These are phyloP conservation scores for Psix sp. DNA, from an alignment of 1,140 invertebrate genomes.

Conservation along the genomic window DNA sequence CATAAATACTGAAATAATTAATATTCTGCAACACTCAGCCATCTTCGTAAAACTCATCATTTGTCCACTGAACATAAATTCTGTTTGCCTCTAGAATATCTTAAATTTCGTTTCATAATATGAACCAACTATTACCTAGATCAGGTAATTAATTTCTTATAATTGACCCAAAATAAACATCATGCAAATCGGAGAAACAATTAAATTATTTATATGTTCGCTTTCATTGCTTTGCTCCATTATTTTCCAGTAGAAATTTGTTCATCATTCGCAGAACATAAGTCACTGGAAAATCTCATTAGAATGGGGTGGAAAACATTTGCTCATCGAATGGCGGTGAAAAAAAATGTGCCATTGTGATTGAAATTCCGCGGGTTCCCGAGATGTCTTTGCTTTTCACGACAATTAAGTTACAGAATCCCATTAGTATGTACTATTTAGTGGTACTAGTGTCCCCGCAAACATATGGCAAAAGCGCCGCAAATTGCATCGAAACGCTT, in stretches of 20 bases:
- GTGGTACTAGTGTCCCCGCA: background rate
- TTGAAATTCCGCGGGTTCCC: slow-evolving; percentile 19
- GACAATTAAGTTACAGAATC: slow-evolving; percentile 6
- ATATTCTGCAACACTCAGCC: no score
- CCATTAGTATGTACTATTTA: slow-evolving; percentile 32
- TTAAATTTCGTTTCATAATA: no score
- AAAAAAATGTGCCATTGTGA: slow-evolving; percentile 25
- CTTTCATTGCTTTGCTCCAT: no score
- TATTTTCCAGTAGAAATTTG: slow-evolving; percentile 20
- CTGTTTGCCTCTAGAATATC: no score
- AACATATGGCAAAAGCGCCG: slow-evolving; percentile 8
- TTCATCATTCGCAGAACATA: background rate
- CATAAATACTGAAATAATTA: no score
- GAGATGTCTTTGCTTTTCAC: slow-evolving; percentile 2
- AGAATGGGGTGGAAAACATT: slow-evolving; percentile 14
- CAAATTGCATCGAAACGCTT: slow-evolving; percentile 16
- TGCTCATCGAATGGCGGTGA: slow-evolving; percentile 15
- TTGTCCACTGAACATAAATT: no score
- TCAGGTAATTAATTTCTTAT: no score
- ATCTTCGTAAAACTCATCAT: no score
- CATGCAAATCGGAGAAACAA: no score
- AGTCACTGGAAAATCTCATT: slow-evolving; percentile 14
- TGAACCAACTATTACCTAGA: no score
- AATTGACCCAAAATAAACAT: no score
- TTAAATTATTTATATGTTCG: no score